Evolutionary conservation across 2,797 vertebrate species (phyloP).

Genomic region (Bovichtus variegatus): DNA sequence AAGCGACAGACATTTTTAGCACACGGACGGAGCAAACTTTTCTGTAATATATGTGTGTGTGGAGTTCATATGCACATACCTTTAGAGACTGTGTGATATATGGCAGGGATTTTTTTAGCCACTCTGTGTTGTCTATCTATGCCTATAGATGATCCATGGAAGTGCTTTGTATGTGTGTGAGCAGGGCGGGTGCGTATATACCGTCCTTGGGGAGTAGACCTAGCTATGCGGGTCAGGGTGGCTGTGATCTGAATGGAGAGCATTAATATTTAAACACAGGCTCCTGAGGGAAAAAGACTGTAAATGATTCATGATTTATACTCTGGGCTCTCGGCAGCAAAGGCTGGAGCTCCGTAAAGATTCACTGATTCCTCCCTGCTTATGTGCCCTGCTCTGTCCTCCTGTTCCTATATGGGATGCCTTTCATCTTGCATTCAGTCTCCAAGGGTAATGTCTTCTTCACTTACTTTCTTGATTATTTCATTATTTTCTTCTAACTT

Average conservation of each 20-base stretch:
- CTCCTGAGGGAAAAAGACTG: conserved; percentile 79
- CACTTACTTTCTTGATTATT: conserved; percentile 44
- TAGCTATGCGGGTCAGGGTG: conserved; percentile 81
- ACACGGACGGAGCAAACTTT: conserved; percentile 1
- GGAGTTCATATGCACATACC: conserved; percentile 16
- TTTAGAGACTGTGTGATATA: conserved; percentile 48
- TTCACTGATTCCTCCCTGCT: conserved; percentile 62
- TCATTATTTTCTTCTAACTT: conserved; percentile 41
- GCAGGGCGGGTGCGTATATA: conserved; percentile 55
- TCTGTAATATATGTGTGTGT: neutral
- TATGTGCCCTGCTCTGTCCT: conserved; percentile 59
- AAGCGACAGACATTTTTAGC: conserved; percentile 2
- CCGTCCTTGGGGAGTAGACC: conserved; percentile 77
- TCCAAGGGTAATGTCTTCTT: conserved; percentile 67
- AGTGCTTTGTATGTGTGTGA: conserved; percentile 61
- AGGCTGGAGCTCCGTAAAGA: conserved; percentile 71
- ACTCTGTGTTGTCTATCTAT: conserved; percentile 47
- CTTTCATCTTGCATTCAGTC: conserved; percentile 68
- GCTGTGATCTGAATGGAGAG: conserved; percentile 85
- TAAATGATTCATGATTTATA: conserved; percentile 85
- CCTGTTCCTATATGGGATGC: conserved; percentile 50
- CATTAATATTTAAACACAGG: conserved; percentile 87
- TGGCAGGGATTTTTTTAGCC: conserved; percentile 34
- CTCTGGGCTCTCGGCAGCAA: conserved; percentile 62
- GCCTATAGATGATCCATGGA: conserved; percentile 62